Conservation (phyloP, 2,797 vertebrate genomes). For the Vireo griseus region DNA sequence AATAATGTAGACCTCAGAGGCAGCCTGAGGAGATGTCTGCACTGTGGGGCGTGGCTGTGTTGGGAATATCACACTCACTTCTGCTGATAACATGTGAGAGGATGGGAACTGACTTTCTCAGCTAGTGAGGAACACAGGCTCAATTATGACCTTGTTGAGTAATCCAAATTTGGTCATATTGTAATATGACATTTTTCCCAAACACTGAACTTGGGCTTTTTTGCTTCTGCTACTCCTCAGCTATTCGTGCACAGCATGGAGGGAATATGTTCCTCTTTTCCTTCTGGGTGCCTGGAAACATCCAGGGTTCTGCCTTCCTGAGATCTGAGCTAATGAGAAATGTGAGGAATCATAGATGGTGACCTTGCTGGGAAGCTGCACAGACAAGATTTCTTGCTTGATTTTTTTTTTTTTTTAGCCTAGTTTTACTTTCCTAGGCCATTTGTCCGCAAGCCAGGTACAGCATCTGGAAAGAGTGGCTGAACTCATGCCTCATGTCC, state of each 20-base stretch:
- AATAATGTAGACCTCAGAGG: not conserved
- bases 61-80: not conserved
- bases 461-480: not conserved
- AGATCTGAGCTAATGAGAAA: not conserved
- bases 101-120: not conserved
- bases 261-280: not conserved
- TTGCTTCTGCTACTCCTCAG: not conserved
- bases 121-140: not conserved
- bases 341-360: not conserved
- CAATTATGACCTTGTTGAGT: not conserved
- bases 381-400: not conserved
- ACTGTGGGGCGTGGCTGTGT: not conserved
- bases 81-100: not conserved
- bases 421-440: not conserved
- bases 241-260: rapidly evolving
- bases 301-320: not conserved
- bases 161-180: not conserved
- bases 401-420: not conserved
- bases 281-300: not conserved
- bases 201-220: not conserved
- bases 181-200: not conserved
- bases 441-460: not conserved
- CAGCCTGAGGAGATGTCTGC: not conserved
- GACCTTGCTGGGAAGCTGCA: not conserved
- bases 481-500: not conserved